Conservation (phyloP, 2,113 vertebrate genomes). For the Thymallus thymallus region DNA sequence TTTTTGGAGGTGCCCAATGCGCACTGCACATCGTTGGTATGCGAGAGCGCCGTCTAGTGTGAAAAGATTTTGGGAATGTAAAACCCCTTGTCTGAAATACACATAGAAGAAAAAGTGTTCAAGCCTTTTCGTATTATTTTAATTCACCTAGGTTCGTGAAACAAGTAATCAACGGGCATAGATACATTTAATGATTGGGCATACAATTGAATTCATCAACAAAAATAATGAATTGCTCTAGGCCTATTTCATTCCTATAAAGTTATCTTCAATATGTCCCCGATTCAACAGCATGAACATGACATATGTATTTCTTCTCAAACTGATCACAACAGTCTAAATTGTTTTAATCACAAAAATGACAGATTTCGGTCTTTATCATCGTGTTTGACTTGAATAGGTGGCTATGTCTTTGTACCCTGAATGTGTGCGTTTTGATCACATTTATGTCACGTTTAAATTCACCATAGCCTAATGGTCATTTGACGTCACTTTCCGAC, state of each 20-base stretch:
- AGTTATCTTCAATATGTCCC: background rate
- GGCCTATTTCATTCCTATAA: background rate
- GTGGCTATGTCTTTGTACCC: background rate
- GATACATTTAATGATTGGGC: background rate
- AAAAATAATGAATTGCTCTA: background rate
- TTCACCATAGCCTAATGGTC: no score
- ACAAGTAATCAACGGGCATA: background rate
- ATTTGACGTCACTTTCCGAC: background rate
- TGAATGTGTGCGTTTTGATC: background rate
- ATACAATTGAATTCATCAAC: background rate
- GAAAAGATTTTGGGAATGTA: background rate
- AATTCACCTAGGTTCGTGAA: background rate
- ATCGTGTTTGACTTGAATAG: no score
- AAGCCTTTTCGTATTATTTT: background rate
- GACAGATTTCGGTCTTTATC: no score
- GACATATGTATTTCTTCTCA: background rate
- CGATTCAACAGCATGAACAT: background rate
- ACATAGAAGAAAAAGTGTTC: background rate
- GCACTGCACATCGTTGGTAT: slow-evolving; percentile 1
- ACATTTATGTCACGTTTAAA: background rate
- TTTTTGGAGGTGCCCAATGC: background rate
- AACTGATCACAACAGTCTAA: no score
- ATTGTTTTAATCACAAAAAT: no score
- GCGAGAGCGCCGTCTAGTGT: slow-evolving; percentile 48
- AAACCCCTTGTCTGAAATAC: background rate